Evolutionary conservation across 2,888 invertebrate genomes (phyloP).

Genomic region (Hemistola chrysoprasaria): DNA sequence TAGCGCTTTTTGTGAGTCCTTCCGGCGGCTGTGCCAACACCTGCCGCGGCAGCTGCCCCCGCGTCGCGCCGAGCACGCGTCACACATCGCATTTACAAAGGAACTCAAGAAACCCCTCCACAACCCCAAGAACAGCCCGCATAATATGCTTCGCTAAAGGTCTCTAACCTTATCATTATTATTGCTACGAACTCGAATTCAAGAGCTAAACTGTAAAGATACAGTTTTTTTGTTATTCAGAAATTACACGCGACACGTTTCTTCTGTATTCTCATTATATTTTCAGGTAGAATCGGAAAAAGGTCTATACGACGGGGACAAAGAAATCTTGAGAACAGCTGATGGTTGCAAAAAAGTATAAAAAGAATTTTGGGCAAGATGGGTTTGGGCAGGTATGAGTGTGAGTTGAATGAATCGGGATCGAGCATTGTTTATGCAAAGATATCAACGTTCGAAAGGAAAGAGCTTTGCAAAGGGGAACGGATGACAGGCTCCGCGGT

Average conservation of each 20-base stretch:
- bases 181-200: neutral
- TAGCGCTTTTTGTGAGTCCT: slow-evolving; percentile 74
- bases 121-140: slow-evolving; percentile 9
- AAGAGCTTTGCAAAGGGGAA: slow-evolving; percentile 1
- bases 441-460: slow-evolving; percentile 14
- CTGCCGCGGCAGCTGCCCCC: slow-evolving; percentile 31
- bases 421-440: slow-evolving; percentile 10
- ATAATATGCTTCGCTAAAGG: slow-evolving; percentile 22
- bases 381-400: slow-evolving; percentile 27
- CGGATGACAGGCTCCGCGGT: slow-evolving; percentile 12
- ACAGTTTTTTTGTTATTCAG: slow-evolving; percentile 8
- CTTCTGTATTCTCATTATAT: slow-evolving; percentile 10
- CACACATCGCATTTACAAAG: slow-evolving; percentile 17
- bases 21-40: slow-evolving; percentile 64
- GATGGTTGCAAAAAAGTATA: slow-evolving; percentile 28
- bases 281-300: slow-evolving; percentile 23
- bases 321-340: slow-evolving; percentile 29
- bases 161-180: slow-evolving; percentile 20
- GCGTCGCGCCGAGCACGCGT: slow-evolving; percentile 29
- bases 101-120: slow-evolving; percentile 13
- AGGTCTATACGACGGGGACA: slow-evolving; percentile 23
- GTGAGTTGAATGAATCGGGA: slow-evolving; percentile 15
- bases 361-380: slow-evolving; percentile 17
- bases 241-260: slow-evolving; percentile 25
- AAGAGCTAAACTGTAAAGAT: too few relatives aligned